phyloP scores from a whole-genome alignment of 2,797 vertebrate species.

The Lepus oiostolus region DNA sequence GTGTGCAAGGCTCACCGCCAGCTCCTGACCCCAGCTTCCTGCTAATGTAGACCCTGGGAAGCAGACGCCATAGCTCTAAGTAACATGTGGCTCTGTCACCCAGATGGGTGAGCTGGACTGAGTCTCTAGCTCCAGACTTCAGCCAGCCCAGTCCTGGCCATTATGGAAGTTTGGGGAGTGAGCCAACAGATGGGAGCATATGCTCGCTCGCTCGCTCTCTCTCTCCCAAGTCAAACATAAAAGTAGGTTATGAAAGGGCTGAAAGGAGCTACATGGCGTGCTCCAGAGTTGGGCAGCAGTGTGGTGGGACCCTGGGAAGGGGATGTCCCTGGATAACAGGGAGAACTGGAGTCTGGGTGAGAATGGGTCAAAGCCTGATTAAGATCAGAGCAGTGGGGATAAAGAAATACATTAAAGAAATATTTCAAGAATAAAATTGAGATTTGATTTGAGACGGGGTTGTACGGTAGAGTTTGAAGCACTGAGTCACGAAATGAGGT shows the following conservation, averaged over 20 bases:
- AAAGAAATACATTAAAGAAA: background rate
- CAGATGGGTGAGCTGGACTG: too few species aligned
- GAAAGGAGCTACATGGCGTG: background rate
- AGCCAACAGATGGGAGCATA: too few species aligned
- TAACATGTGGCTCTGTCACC: too few species aligned
- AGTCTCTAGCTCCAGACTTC: too few species aligned
- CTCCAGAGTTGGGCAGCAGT: background rate
- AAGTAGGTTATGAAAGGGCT: background rate
- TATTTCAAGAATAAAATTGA: background rate
- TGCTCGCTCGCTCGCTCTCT: too few species aligned
- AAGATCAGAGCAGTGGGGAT: background rate
- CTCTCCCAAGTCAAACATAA: background rate
- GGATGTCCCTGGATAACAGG: background rate
- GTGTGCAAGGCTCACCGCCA: too few species aligned
- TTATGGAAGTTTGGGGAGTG: too few species aligned
- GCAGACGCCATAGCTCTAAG: too few species aligned
- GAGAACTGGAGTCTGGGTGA: too few species aligned
- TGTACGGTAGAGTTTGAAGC: background rate
- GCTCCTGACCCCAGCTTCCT: too few species aligned
- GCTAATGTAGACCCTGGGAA: too few species aligned
- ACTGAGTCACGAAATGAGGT: background rate
- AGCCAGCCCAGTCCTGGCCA: too few species aligned
- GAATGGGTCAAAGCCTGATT: background rate
- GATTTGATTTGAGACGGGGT: background rate
- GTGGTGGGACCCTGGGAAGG: background rate